Evolutionary conservation across 2,797 vertebrate genomes (phyloP), one percentile per base, ranked within the genome.

Genomic region (Poliocrania exsul): DNA sequence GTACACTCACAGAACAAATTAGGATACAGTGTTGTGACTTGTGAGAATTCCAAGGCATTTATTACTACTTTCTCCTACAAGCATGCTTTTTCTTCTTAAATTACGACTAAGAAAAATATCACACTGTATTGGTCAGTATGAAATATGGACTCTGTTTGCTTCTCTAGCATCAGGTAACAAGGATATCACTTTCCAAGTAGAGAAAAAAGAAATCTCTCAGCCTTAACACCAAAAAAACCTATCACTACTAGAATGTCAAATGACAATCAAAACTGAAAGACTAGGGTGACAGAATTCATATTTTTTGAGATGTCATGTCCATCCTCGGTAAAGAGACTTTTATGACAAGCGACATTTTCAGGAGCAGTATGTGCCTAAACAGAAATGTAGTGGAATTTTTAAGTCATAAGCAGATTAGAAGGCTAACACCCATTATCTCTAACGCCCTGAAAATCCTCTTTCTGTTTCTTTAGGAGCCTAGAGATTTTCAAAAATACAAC

Each of bases 341-440:
- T 35, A 82, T 58, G 42, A 61, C 13, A 64, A 66, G 16, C 13
- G 13, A 25, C 9, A 70, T 46, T 67, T 80, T 92, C 74, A 77
- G 38, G 54, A 81, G 37, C 11, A 79, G 23, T 38, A 85, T 0
- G 0, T 51, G 61, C 28, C 80, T 69, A 47, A 91, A 81, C 10
- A 91, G 65, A 88, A 77, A 91, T n/a, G 35, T 6, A 69, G 65
- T 26, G 25, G 50, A 93, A 83, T 88, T 82, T 89, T 81, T 53
- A 93, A 83, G 50, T 64, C 49, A 64, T 61, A 95, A 90, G 47
- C 50, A 90, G 87, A 90, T 86, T 80, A 91, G 54, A 61, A 88
- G 25, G 44, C 54, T 92, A 93, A 95, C 58, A 83, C 42, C 35
- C 66, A 81, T 90, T 73, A 74, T 65, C 69, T 83, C 75, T 49